Evolutionary conservation across 2,888 invertebrate species (phyloP).

Genomic region (Eulithis prunata): DNA sequence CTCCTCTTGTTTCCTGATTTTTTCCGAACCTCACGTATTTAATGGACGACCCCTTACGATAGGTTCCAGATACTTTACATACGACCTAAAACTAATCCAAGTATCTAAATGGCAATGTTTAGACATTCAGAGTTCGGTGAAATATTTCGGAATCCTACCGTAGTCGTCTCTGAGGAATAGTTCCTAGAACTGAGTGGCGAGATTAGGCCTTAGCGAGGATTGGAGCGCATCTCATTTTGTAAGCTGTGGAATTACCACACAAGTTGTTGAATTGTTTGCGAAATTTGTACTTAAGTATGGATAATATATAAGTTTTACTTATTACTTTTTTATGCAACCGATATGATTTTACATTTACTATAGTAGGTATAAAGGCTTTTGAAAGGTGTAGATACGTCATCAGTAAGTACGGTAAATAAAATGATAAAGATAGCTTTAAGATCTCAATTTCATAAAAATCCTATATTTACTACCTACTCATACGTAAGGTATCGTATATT

Average conservation of each 20-base stretch:
- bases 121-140: conserved; percentile 29
- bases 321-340: neutral
- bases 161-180: conserved; percentile 25
- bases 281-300: neutral
- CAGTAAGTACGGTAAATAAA: neutral
- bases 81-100: conserved; percentile 7
- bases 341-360: no score
- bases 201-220: conserved; percentile 19
- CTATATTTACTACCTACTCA: no score
- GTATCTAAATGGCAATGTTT: conserved; percentile 23
- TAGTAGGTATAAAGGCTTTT: neutral
- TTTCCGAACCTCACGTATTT: no score
- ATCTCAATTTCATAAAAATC: neutral
- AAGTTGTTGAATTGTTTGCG: conserved; percentile 1
- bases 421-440: neutral
- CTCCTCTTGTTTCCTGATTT: no score
- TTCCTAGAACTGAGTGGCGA: conserved; percentile 26
- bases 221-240: conserved; percentile 19
- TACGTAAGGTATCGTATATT: no score
- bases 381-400: neutral
- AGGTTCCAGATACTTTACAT: neutral
- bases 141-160: conserved; percentile 21
- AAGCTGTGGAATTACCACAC: neutral
- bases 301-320: neutral
- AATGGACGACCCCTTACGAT: no score